Evolutionary conservation across 2,888 invertebrate genomes (phyloP).

Genomic region (Heliconius ethilla): DNA sequence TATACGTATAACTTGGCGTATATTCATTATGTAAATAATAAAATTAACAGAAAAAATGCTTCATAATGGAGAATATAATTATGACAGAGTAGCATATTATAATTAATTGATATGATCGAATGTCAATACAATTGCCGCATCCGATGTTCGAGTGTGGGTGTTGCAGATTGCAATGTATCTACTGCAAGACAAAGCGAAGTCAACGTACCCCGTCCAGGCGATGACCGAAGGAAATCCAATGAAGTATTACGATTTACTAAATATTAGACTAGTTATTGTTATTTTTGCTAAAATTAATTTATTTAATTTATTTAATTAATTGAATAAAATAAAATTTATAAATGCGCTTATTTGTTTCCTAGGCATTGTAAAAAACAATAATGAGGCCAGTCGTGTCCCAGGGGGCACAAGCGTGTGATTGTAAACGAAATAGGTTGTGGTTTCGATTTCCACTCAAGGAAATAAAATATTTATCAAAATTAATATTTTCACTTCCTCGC

Average conservation of each 20-base stretch:
- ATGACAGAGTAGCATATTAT: background rate
- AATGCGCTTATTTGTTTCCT: no score
- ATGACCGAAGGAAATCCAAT: constrained; percentile 47
- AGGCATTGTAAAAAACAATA: no score
- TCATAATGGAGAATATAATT: background rate
- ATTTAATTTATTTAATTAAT: no score
- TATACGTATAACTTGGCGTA: background rate
- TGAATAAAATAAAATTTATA: no score
- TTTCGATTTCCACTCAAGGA: no score
- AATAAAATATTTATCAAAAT: no score
- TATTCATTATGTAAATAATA: background rate
- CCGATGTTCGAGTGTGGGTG: constrained; percentile 40
- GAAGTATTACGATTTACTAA: constrained; percentile 28
- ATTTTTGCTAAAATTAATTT: no score
- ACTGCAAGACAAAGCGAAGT: constrained; percentile 65
- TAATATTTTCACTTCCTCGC: no score
- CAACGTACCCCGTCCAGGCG: constrained; percentile 57
- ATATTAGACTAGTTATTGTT: constrained; percentile 30
- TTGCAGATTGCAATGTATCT: constrained; percentile 38
- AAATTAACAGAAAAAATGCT: background rate
- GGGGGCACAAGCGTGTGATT: no score
- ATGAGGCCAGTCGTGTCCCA: no score
- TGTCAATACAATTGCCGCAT: constrained; percentile 38
- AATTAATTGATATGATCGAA: constrained; percentile 31
- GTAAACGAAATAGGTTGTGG: no score